These are phyloP conservation scores for Cheilinus undulatus DNA, from an alignment of 2,113 vertebrate species.

Conservation along the genomic window DNA sequence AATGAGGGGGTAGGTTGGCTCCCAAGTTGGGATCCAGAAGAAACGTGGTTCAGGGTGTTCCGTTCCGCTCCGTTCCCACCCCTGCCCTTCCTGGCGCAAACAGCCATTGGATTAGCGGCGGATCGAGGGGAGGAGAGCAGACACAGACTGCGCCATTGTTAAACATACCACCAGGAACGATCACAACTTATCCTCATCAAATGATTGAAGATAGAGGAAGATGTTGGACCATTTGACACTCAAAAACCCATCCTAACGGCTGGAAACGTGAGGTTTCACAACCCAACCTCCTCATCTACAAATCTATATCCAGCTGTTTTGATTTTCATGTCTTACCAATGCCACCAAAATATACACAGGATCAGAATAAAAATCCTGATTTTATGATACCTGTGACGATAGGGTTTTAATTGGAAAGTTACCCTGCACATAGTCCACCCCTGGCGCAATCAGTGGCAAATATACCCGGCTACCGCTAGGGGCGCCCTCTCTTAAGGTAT, in stretches of 20 bases:
- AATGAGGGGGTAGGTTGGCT: slow-evolving; percentile 30
- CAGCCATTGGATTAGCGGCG: slow-evolving; percentile 84
- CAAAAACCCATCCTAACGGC: slow-evolving; percentile 4
- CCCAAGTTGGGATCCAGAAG: slow-evolving; percentile 61
- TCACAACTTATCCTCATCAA: slow-evolving; percentile 53
- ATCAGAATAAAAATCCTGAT: slow-evolving; percentile 25
- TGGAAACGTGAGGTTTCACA: slow-evolving; percentile 8
- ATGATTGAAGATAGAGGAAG: neutral
- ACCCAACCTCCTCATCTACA: neutral
- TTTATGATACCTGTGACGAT: slow-evolving; percentile 67
- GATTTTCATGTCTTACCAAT: neutral
- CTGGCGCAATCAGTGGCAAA: slow-evolving; percentile 82
- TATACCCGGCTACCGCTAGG: slow-evolving; percentile 65
- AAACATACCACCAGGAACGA: slow-evolving; percentile 51
- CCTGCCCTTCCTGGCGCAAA: slow-evolving; percentile 79
- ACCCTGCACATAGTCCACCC: slow-evolving; percentile 74
- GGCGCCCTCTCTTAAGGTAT: slow-evolving; percentile 75
- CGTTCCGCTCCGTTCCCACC: slow-evolving; percentile 71
- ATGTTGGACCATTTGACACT: neutral
- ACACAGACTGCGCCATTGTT: slow-evolving; percentile 85
- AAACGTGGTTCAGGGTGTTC: slow-evolving; percentile 76
- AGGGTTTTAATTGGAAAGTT: slow-evolving; percentile 82
- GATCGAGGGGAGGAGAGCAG: slow-evolving; percentile 79
- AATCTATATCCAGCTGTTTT: neutral
- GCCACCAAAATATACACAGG: neutral